Evolutionary conservation across 2,797 vertebrate genomes (phyloP), one percentile per base, ranked within the genome.

Genomic region (Cetoscarus ocellatus): DNA sequence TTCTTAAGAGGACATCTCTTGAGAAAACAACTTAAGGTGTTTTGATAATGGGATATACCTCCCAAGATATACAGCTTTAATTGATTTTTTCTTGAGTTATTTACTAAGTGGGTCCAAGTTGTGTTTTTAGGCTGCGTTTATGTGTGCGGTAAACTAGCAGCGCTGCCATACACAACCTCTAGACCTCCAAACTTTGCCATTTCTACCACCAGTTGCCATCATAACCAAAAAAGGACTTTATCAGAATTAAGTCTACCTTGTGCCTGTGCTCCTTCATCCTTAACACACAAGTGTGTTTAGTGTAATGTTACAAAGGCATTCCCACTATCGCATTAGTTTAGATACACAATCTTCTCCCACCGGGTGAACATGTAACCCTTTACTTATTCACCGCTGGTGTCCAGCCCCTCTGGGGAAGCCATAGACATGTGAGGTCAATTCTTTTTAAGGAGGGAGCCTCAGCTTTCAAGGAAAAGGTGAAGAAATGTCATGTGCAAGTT

Each of bases 341-440:
- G 54, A 63, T 48, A 58, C 73, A 75, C n/a, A 13, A 72, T 63
- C 71, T 34, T 69, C 49, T 61, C 11, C 50, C 12, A 70, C 34
- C 67, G 53, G 61, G 15, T 58, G 73, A 80, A 82, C 48, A 62
- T 65, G 13, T 50, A 49, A 71, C 45, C 15, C 19, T 80, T 74
- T 40, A 66, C 47, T 64, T 76, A 74, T 84, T 80, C 45, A 75
- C 70, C 65, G 74, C 80, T 55, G 55, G 59, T 27, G 43, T 27
- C 19, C 60, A 55, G 43, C 18, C 59, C 69, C 76, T 79, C 51
- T 43, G 74, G 59, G 60, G 59, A 45, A 62, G 53, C 35, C 63
- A 78, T 71, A 40, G 43, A 66, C 62, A 58, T 35, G 67, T 86
- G 82, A 91, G 69, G 63, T 89, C 82, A 89, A 64, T 63, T 56